Evolutionary conservation across 2,113 vertebrate species (phyloP).

Genomic region (Scopus umbretta): DNA sequence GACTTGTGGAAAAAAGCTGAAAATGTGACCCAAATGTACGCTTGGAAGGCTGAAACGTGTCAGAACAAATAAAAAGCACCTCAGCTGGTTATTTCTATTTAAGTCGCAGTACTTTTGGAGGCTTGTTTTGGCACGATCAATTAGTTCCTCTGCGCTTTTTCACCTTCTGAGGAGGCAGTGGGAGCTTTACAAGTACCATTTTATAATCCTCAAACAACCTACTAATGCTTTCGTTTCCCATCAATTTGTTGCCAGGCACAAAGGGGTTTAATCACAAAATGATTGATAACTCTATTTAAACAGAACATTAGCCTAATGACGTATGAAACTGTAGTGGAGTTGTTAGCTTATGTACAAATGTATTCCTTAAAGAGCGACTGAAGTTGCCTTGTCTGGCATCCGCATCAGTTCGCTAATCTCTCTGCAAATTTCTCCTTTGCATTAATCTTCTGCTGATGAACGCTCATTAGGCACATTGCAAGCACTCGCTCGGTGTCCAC

Average conservation of each 20-base stretch:
- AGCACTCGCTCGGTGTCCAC: fast-evolving
- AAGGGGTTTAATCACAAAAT: conserved; percentile 55
- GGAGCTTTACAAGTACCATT: conserved; percentile 16
- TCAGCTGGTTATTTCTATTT: not conserved
- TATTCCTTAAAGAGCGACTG: not conserved
- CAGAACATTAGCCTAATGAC: conserved; percentile 55
- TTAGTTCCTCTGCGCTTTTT: not conserved
- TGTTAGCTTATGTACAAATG: not conserved
- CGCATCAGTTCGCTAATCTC: fast-evolving
- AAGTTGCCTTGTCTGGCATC: not conserved
- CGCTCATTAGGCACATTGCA: not conserved
- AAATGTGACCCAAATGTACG: not conserved
- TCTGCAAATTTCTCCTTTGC: not conserved
- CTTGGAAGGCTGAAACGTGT: not conserved
- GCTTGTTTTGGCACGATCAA: conserved; percentile 19
- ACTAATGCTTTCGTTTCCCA: not conserved
- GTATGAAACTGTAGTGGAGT: not conserved
- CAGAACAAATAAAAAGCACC: conserved; percentile 1
- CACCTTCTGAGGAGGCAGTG: not conserved
- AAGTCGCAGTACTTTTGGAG: not conserved
- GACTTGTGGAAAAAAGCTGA: not conserved
- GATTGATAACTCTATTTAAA: conserved; percentile 52
- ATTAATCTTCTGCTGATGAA: not conserved
- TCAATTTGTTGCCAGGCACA: conserved; percentile 30
- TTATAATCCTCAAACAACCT: conserved; percentile 26